phyloP scores from a whole-genome alignment of 2,797 vertebrate species.

The Eurystomus glaucurus region DNA sequence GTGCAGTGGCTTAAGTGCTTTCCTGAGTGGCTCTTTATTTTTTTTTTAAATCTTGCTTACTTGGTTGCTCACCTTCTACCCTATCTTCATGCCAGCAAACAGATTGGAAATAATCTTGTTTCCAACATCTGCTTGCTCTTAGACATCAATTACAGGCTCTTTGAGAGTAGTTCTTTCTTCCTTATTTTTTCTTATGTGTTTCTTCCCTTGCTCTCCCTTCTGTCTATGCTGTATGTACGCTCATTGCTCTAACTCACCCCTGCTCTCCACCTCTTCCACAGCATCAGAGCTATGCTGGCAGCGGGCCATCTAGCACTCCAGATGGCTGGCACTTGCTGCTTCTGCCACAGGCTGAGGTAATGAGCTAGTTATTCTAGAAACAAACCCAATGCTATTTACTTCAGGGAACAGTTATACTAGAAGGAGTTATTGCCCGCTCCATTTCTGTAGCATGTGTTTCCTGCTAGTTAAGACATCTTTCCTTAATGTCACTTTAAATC shows the following conservation, averaged over 20 bases:
- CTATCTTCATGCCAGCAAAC: background rate
- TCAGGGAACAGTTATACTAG: background rate
- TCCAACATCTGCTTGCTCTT: background rate
- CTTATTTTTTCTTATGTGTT: rapidly evolving
- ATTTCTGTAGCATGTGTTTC: background rate
- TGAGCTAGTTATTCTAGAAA: conserved; percentile 14
- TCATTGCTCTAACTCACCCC: background rate
- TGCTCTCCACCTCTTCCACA: background rate
- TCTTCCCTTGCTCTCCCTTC: background rate
- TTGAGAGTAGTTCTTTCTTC: background rate
- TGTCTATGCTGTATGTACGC: background rate
- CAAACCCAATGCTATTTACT: background rate
- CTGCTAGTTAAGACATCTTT: background rate
- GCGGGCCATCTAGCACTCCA: conserved; percentile 8
- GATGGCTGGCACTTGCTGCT: conserved; percentile 63
- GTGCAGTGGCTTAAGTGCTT: background rate
- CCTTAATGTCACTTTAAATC: background rate
- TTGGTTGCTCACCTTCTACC: background rate
- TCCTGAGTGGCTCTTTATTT: rapidly evolving
- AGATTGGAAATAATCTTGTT: background rate
- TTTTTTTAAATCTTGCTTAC: rapidly evolving
- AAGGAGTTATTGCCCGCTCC: background rate
- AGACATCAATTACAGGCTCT: background rate
- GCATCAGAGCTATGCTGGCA: background rate
- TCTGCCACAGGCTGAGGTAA: conserved; percentile 27